phyloP scores from a whole-genome alignment of 2,797 vertebrate genomes.

The Sebastes hopkinsi region DNA sequence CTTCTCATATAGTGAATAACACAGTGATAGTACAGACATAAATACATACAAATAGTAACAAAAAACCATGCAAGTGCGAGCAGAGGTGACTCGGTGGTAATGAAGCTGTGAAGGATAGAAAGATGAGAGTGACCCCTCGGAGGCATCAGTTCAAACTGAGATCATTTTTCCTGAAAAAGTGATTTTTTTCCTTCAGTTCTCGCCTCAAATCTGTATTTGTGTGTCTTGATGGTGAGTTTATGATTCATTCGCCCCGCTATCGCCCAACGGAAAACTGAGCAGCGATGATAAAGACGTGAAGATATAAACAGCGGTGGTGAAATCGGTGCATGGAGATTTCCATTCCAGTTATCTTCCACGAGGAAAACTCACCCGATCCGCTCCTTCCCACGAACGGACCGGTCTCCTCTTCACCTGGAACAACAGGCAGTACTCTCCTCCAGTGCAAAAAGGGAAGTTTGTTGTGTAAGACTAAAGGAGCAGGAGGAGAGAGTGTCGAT shows the following conservation, averaged over 20 bases:
- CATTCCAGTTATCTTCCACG: slow-evolving; percentile 15
- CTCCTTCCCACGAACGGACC: slow-evolving; percentile 36
- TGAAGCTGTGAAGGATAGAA: slow-evolving; percentile 23
- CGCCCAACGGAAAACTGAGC: slow-evolving; percentile 7
- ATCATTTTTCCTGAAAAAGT: slow-evolving; percentile 17
- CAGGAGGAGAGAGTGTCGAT: slow-evolving; percentile 21
- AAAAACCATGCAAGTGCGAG: slow-evolving; percentile 70
- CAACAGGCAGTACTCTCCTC: slow-evolving; percentile 64
- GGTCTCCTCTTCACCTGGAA: slow-evolving; percentile 29
- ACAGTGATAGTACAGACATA: slow-evolving; percentile 75
- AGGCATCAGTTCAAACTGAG: slow-evolving; percentile 31
- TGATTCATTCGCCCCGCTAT: neutral
- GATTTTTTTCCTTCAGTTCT: slow-evolving; percentile 30
- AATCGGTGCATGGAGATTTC: neutral
- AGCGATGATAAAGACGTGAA: slow-evolving; percentile 2
- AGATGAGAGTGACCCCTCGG: neutral
- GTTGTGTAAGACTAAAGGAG: slow-evolving; percentile 1
- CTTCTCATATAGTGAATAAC: slow-evolving; percentile 66
- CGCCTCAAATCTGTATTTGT: neutral
- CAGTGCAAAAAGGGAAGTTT: slow-evolving; percentile 79
- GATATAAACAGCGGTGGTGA: slow-evolving; percentile 1
- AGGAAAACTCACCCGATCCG: slow-evolving; percentile 14
- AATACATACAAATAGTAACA: slow-evolving; percentile 66
- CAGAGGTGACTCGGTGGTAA: slow-evolving; percentile 39
- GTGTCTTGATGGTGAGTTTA: slow-evolving; percentile 14